Evolutionary conservation across 1,140 invertebrate species (phyloP).

Genomic region (Drosophila sechellia): DNA sequence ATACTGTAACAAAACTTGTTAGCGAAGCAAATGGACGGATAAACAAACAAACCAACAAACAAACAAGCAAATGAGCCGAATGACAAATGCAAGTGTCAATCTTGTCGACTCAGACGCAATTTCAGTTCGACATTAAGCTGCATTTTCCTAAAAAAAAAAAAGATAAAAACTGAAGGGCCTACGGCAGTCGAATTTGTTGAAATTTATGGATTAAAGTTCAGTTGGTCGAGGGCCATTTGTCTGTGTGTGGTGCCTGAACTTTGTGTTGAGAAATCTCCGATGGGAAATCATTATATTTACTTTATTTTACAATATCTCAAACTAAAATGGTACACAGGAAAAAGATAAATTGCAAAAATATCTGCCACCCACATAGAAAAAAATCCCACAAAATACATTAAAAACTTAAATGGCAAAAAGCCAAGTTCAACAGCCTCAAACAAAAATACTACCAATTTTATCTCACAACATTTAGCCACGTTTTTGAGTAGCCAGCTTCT

Average conservation of each 20-base stretch:
- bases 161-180: conserved; percentile 24
- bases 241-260: conserved; percentile 21
- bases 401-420: conserved; percentile 12
- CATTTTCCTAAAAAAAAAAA: conserved; percentile 39
- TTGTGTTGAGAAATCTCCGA: conserved; percentile 19
- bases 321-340: not conserved
- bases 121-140: conserved; percentile 65
- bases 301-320: not conserved
- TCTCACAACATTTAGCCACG: conserved; percentile 9
- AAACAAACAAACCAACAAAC: conserved; percentile 44
- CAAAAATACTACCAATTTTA: conserved; percentile 13
- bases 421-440: not conserved
- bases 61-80: conserved; percentile 61
- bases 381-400: not conserved
- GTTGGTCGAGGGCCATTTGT: conserved; percentile 31
- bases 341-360: not conserved
- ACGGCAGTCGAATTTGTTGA: conserved; percentile 28
- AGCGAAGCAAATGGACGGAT: conserved; percentile 67
- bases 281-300: not conserved
- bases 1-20: conserved; percentile 66
- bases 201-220: conserved; percentile 55
- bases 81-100: conserved; percentile 77
- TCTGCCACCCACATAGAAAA: conserved; percentile 1
- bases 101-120: conserved; percentile 30
- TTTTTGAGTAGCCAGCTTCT: conserved; percentile 30